These are phyloP conservation scores for Agrochola lychnidis DNA, from an alignment of 2,888 invertebrate genomes.

Conservation along the genomic window DNA sequence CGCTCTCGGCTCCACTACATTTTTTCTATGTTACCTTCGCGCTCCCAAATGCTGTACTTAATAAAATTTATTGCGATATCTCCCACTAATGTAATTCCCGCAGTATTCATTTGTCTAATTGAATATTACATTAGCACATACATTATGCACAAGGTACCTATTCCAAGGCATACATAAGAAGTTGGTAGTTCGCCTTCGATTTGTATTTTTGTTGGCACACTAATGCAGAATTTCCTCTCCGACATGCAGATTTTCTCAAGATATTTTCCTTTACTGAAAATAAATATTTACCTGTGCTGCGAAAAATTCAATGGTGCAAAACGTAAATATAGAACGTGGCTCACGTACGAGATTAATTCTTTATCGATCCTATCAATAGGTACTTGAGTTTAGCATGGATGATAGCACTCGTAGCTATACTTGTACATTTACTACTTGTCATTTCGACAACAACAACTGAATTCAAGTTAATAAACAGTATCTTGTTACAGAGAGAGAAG, in stretches of 20 bases:
- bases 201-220: conserved; percentile 59
- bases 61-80: conserved; percentile 73
- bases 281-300: conserved; percentile 70
- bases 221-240: conserved; percentile 68
- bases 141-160: conserved; percentile 47
- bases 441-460: conserved; percentile 55
- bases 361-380: conserved; percentile 61
- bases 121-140: conserved; percentile 65
- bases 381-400: conserved; percentile 50
- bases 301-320: conserved; percentile 68
- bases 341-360: conserved; percentile 71
- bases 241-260: conserved; percentile 68
- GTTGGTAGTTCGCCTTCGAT: conserved; percentile 46
- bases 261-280: conserved; percentile 70
- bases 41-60: conserved; percentile 65
- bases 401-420: conserved; percentile 13
- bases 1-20: conserved; percentile 70
- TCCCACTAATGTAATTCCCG: conserved; percentile 66
- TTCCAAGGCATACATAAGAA: conserved; percentile 47
- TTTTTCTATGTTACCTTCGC: conserved; percentile 76
- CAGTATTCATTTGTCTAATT: conserved; percentile 73
- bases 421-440: conserved; percentile 40
- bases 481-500: conserved; percentile 65
- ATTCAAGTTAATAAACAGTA: conserved; percentile 61
- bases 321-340: conserved; percentile 65